A percentile compares a stretch with the other conserved stretches of the same genome.
These are phyloP conservation scores for Tridacna crocea DNA, from an alignment of 2,888 invertebrate species.

Conservation along the genomic window DNA sequence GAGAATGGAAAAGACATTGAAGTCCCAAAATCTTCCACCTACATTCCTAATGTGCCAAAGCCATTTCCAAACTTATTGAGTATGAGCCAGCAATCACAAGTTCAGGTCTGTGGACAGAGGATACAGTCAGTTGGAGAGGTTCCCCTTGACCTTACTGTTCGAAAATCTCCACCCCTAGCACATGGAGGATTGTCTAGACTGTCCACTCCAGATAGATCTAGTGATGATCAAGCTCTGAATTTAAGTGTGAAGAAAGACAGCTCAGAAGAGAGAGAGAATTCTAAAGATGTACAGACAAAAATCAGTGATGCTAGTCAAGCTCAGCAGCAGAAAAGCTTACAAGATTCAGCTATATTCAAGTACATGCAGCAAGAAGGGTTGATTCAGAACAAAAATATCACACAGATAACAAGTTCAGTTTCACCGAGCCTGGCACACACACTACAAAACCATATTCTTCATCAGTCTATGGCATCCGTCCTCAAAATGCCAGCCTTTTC, in stretches of 20 bases:
- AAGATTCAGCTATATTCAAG: conserved; percentile 79
- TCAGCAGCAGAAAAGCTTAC: conserved; percentile 58
- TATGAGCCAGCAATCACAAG: background rate
- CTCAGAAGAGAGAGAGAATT: conserved; percentile 44
- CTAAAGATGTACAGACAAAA: conserved; percentile 25
- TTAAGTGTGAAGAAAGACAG: conserved; percentile 86
- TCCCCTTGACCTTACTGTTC: conserved; percentile 95
- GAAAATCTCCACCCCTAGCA: conserved; percentile 83
- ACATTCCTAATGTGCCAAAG: conserved; percentile 81
- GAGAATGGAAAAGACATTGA: conserved; percentile 65
- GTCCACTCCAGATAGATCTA: conserved; percentile 57
- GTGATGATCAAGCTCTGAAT: conserved; percentile 89
- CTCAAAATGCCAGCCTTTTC: conserved; percentile 45
- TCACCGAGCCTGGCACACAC: conserved; percentile 47
- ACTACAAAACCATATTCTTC: conserved; percentile 58
- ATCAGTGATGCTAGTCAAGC: conserved; percentile 27
- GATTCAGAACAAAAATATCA: conserved; percentile 56
- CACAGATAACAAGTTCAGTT: conserved; percentile 47
- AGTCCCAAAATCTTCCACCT: conserved; percentile 68
- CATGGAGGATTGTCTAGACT: conserved; percentile 63
- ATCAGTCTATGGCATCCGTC: conserved; percentile 46
- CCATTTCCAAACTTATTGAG: conserved; percentile 58
- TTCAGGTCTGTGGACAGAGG: conserved; percentile 22
- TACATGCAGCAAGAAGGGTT: conserved; percentile 82
- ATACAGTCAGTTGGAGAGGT: conserved; percentile 47